Base-by-base conservation (phyloP, 2,113 vertebrate species). In the Pao palembangensis region DNA sequence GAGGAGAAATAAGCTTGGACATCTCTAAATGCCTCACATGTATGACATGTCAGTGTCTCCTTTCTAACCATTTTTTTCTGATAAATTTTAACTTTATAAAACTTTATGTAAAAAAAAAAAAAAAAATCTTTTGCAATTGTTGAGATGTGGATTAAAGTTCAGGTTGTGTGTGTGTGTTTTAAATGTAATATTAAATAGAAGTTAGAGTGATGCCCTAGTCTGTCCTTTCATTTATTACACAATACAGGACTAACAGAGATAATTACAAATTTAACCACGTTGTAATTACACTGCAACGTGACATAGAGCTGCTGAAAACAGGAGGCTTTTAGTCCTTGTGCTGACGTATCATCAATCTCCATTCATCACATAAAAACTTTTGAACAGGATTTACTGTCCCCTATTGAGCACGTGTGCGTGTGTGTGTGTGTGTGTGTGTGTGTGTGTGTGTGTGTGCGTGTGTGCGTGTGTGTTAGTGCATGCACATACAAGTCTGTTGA, bases 401-500 rank as follows among this genome's bases (percentile, higher is more conserved):
- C 41, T 17, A 65, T 62, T 49, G 50, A 55, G 31, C 13, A 10
- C 11, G 17, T 61, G 41, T 28, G 25, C 5, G 25, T 28, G 25
- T 28, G 25, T 28, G 25, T 28, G 25, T 28, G 25, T 28, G 25
- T 60, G 8, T 55, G 13, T 71, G 42, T 60, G 31, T 66, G 55
- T 61, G 19, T 18, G 51, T 63, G 47, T 64, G n/a, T 61, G 19
- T 65, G 58, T 71, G 54, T 54, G 16, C 60, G 20, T 43, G 28
- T 34, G 44, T 44, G 50, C 43, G 42, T 62, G 58, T 19, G 17
- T 61, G 41, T 60, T 50, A 47, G 38, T 65, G 48, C 6, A 18
- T n/a, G 50, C 3, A 23, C 50, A 17, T 63, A 55, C 61, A 65
- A 76, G 78, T 78, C 75, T 85, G 75, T 85, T 85, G 82, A 84